Evolutionary conservation across 2,797 vertebrate genomes (phyloP).

Genomic region (Poeciliopsis turneri): DNA sequence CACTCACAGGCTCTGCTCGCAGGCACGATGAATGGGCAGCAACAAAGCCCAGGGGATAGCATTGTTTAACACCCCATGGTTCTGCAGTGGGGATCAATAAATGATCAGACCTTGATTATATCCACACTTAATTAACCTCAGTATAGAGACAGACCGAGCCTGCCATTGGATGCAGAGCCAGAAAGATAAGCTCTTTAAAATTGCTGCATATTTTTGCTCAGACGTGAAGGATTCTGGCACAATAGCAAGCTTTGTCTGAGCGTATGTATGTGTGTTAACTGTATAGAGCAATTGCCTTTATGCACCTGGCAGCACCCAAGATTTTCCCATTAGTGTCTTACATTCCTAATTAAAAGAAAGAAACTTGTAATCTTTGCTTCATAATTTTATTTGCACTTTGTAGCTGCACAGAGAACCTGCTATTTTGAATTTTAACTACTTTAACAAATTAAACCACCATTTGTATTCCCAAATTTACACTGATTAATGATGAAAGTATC

Average conservation of each 20-base stretch:
- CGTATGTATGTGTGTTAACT: conserved; percentile 8
- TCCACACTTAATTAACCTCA: conserved; percentile 79
- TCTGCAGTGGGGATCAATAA: conserved; percentile 71
- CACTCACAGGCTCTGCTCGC: conserved; percentile 55
- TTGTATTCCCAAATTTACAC: not conserved
- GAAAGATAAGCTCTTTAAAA: conserved; percentile 55
- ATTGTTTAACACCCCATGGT: conserved; percentile 74
- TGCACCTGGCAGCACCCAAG: conserved; percentile 1
- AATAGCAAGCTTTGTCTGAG: conserved; percentile 8
- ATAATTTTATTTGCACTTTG: conserved; percentile 27
- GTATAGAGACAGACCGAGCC: conserved; percentile 54
- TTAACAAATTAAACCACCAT: conserved; percentile 44
- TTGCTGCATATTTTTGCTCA: conserved; percentile 48
- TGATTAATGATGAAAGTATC: not conserved
- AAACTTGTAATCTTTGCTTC: not conserved
- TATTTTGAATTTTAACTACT: conserved; percentile 35
- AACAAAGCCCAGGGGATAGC: conserved; percentile 61
- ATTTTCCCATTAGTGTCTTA: conserved; percentile 7
- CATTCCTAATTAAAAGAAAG: not conserved
- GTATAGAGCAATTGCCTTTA: not conserved
- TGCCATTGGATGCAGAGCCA: conserved; percentile 35
- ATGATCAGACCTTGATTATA: conserved; percentile 76
- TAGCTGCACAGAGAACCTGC: conserved; percentile 24
- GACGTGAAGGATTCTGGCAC: conserved; percentile 43
- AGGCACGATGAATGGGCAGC: conserved; percentile 70